These are phyloP conservation scores for Arrhamphus sclerolepis DNA, from an alignment of 2,797 vertebrate genomes.

Conservation along the genomic window DNA sequence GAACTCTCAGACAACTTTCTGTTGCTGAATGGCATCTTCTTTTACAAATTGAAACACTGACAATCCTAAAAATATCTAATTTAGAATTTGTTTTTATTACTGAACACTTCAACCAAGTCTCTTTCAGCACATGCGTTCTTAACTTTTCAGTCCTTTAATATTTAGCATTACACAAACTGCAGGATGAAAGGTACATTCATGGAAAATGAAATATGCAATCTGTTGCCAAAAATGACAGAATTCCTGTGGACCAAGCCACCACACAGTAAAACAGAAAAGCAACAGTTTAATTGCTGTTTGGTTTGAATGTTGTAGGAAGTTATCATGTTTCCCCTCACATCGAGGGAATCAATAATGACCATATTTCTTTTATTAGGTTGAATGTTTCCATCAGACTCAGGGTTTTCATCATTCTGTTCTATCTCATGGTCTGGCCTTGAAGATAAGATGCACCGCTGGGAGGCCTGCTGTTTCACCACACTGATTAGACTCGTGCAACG, in stretches of 20 bases:
- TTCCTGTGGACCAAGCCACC: not conserved
- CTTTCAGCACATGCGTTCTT: too few relatives aligned
- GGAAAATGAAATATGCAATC: too few relatives aligned
- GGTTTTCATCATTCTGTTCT: constrained; percentile 64
- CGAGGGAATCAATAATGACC: constrained; percentile 55
- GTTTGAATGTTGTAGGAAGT: constrained; percentile 22
- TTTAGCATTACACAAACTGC: too few relatives aligned
- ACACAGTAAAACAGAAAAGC: not conserved
- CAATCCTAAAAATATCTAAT: too few relatives aligned
- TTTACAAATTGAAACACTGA: too few relatives aligned
- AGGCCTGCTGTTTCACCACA: constrained; percentile 58
- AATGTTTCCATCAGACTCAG: constrained; percentile 44
- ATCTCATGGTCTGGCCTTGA: constrained; percentile 48
- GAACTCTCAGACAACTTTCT: too few relatives aligned
- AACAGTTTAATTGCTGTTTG: constrained; percentile 9
- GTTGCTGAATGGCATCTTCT: too few relatives aligned
- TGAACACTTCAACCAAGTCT: too few relatives aligned
- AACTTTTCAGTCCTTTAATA: too few relatives aligned
- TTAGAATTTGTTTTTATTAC: too few relatives aligned
- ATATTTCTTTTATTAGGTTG: constrained; percentile 26
- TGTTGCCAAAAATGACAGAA: too few relatives aligned
- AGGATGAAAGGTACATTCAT: too few relatives aligned
- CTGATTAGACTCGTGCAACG: constrained; percentile 60
- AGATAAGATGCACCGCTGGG: constrained; percentile 59
- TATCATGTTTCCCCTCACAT: constrained; percentile 36